Evolutionary conservation across 2,113 vertebrate genomes (phyloP), one percentile per base, ranked within the genome.

Genomic region (Lasiurus borealis): DNA sequence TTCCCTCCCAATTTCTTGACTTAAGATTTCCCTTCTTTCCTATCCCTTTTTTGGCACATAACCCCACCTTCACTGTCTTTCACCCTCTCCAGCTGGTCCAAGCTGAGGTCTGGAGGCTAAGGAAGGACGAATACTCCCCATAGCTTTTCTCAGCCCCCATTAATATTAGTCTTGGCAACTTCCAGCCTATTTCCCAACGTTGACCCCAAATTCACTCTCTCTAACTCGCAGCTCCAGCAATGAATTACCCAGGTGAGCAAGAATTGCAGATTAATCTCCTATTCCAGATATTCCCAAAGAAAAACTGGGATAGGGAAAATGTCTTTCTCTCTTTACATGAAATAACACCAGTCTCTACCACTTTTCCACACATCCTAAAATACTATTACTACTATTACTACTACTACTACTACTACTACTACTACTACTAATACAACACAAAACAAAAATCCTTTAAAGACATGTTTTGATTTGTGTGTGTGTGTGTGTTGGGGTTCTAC

Each of bases 101-200:
- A 76, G 0, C 72, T 50, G 12, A 69, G 18, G 34, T 80, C 71
- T 80, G 54, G 64, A 66, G 52, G 69, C 48, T 46, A 21, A 71
- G n/a, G 69, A 46, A 13, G n/a, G 36, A 85, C 77, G 10, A 72
- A 16, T 34, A 23, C 27, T n/a, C 57, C 27, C 15, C 0, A 50
- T 46, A 81, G n/a, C 66, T 52, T 3, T 68, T 81, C 66, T 82
- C 23, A 48, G 71, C 3, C 1, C 21, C 21, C 23, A 29, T 29
- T 13, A 54, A 29, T 83, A 44, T 89, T 94, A 87, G 54, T 83
- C 68, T 72, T 85, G 36, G 90, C 73, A 85, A n/a, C 73, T 77
- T 9, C 40, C 68, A 62, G 23, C 15, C 29, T 23, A 6, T 66
- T 85, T 68, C 44, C n/a, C 29, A 27, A 31, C 19, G 14, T 57